Conservation (phyloP, 2,888 invertebrate species). For the Nycteola revayana region DNA sequence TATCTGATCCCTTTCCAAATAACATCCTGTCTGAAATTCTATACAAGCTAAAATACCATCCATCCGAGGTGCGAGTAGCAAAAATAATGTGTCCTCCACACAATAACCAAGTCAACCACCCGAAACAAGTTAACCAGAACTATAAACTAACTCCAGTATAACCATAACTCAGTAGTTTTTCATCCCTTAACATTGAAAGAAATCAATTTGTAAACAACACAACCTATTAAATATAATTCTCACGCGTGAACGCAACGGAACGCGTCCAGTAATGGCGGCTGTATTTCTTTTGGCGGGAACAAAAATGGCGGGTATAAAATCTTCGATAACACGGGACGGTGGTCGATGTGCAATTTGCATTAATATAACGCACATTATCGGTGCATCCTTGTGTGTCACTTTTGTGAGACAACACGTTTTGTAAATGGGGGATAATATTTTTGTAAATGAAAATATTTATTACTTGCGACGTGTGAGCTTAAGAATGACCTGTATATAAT, state of each 20-base stretch:
- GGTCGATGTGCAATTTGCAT: conserved; percentile 53
- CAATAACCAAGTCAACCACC: conserved; percentile 18
- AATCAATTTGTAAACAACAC: conserved; percentile 37
- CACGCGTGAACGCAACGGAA: conserved; percentile 27
- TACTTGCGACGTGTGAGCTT: too few species aligned
- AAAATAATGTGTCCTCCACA: not conserved
- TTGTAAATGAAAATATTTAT: too few species aligned
- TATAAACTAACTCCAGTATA: conserved; percentile 26
- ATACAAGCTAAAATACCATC: too few species aligned
- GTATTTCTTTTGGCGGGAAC: conserved; percentile 46
- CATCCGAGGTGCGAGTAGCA: not conserved
- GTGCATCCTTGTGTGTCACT: conserved; percentile 23
- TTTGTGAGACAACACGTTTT: conserved; percentile 15
- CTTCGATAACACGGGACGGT: conserved; percentile 44
- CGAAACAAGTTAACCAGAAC: conserved; percentile 14
- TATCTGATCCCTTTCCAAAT: too few species aligned
- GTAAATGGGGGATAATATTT: conserved; percentile 16
- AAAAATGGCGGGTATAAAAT: conserved; percentile 56
- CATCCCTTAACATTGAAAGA: conserved; percentile 23
- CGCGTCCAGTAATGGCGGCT: conserved; percentile 41
- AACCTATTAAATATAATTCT: conserved; percentile 34
- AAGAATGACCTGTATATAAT: too few species aligned
- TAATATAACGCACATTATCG: conserved; percentile 55
- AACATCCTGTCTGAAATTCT: too few species aligned
- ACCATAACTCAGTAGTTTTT: conserved; percentile 27